Evolutionary conservation across 2,797 vertebrate genomes (phyloP), one percentile per base, ranked within the genome.

Genomic region (Lepidocolaptes lacrymiger): DNA sequence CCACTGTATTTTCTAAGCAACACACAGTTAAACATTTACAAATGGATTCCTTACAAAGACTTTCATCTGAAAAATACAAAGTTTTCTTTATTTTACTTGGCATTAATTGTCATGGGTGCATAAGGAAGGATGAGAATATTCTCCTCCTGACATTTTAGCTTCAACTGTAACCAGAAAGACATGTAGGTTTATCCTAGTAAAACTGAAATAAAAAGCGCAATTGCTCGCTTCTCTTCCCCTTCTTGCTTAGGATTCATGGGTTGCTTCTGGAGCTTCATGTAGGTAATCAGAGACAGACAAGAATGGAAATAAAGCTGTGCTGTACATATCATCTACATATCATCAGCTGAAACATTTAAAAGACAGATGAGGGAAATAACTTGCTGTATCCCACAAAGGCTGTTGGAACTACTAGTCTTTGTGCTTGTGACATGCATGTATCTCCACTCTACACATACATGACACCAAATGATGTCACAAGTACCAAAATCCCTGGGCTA

Each of bases 381-480:
- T 22, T 19, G n/a, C 51, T 75, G 27, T 30, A 77, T 32, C 30
- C 27, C 49, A 63, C 28, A 88, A 58, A 58, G 46, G 17, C 43
- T 62, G 24, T 43, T 71, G 56, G 39, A 77, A 62, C 19, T 72
- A 27, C 51, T 19, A 12, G 17, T 48, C 56, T 48, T 22, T 27
- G 51, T 24, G 37, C 32, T 56, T 11, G 9, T 13, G 32, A 88
- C 4, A 14, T 27, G 19, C 21, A 78, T 37, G 39, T 63, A 90
- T 26, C 56, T 54, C 9, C 3, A 5, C 15, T 43, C 30, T 34
- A 37, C 2, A 5, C n/a, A 67, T 2, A 41, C 8, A 10, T 2
- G 24, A 72, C 23, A 51, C 12, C 27, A 32, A 39, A 37, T 0
- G 0, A 34, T 19, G 27, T 30, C 37, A 7, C 21, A 52, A 44